Base-by-base conservation (phyloP, 2,888 invertebrate species). In the Meteorus cinctellus region DNA sequence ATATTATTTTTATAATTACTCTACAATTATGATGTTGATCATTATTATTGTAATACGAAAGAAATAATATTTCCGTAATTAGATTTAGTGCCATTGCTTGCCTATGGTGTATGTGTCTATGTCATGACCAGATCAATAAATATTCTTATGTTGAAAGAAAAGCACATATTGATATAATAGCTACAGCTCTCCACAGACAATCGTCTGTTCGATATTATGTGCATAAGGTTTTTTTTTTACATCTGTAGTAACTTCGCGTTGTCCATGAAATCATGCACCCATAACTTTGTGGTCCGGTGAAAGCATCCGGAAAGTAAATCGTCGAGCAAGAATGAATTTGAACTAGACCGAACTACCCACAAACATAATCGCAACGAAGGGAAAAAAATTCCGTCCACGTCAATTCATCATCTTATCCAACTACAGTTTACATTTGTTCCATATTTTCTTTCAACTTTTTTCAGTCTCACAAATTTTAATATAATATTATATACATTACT, bases 1-100 rank as follows among this genome's bases (percentile, higher is more conserved):
- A 16, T 48, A n/a, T 4, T 14, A 48, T 48, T 48, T 48, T 48
- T 48, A n/a, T 48, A 48, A 48, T 4, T 3, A 10, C 5, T 48
- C n/a, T 16, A n/a, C 48, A 48, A 48, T 5, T 1, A 48, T 48
- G n/a, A 48, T 48, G 48, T 48, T 48, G 48, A 48, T 48, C 48
- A 48, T 48, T 48, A 48, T 48, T 48, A 48, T 48, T 16, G 48
- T 48, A 48, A 48, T 48, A 16, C 16, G 48, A n/a, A 48, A 16
- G 10, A 0, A n/a, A n/a, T 4, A 48, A 48, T n/a, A 48, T 48
- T n/a, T 48, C 48, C 14, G 3, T n/a, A 48, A n/a, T n/a, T 48
- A 27, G 60, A 60, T 60, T 29, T 31, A 71, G 62, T 71, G 71
- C 71, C 71, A 71, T 62, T 29, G 60, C 60, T 71, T 71, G 62